Evolutionary conservation across 2,113 vertebrate species (phyloP).

Genomic region (Nettapus auritus): DNA sequence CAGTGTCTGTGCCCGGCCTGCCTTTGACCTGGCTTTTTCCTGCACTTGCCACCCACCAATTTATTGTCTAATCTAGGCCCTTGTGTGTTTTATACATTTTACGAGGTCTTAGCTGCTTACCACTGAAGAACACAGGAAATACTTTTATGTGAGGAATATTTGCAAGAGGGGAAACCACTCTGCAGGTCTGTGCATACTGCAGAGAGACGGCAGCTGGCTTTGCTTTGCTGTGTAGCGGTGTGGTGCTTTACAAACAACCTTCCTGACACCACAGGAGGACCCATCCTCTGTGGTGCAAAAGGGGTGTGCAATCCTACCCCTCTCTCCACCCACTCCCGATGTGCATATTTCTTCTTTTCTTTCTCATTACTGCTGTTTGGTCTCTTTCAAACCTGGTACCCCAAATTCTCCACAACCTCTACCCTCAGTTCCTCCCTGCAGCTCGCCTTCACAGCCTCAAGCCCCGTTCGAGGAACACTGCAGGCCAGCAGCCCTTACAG

Average conservation of each 20-base stretch:
- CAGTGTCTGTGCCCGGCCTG: neutral
- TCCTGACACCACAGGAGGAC: neutral
- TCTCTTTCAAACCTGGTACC: neutral
- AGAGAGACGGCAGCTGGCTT: neutral
- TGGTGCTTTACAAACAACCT: neutral
- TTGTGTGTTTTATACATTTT: neutral
- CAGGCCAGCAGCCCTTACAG: neutral
- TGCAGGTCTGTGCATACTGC: neutral
- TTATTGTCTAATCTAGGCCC: neutral
- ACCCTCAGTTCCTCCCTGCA: neutral
- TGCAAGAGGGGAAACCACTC: neutral
- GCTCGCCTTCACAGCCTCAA: neutral
- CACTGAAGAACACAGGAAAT: neutral
- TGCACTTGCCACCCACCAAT: neutral
- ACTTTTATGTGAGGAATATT: neutral
- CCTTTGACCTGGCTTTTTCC: neutral
- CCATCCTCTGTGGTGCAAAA: neutral
- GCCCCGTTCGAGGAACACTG: neutral
- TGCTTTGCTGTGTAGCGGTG: neutral
- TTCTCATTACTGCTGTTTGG: neutral
- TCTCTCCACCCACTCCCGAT: fast-evolving
- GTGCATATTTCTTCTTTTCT: neutral
- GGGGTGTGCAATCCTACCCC: neutral
- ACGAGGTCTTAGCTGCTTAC: neutral
- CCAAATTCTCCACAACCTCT: neutral